phyloP scores from a whole-genome alignment of 2,113 vertebrate genomes.

The Mormyrus iriodes region DNA sequence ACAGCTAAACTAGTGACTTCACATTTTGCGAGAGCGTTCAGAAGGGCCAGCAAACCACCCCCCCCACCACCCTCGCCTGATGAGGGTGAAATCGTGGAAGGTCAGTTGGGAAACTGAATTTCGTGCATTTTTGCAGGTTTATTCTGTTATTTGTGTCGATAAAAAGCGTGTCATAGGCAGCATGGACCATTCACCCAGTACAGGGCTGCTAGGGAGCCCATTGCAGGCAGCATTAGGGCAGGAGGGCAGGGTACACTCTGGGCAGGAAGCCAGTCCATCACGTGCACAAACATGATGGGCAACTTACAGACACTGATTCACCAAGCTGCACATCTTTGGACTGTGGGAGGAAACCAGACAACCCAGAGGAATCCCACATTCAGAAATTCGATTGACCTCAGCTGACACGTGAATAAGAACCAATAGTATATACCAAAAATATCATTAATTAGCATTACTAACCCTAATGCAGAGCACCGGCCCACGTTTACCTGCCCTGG shows the following conservation, averaged over 20 bases:
- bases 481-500: neutral
- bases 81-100: neutral
- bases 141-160: neutral
- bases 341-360: neutral
- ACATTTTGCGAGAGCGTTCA: neutral
- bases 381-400: neutral
- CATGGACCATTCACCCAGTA: neutral
- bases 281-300: neutral
- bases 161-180: neutral
- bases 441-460: neutral
- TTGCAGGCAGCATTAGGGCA: neutral
- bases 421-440: neutral
- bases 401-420: neutral
- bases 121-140: neutral
- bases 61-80: neutral
- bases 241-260: neutral
- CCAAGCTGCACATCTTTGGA: neutral
- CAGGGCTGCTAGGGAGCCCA: neutral
- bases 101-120: neutral
- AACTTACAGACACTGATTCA: neutral
- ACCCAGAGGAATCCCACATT: neutral
- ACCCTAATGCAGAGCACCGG: neutral
- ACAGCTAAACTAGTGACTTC: neutral
- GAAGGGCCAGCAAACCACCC: neutral
- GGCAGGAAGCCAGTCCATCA: neutral